Conservation (phyloP, 1,140 invertebrate species). For the Drosophila sturtevanti region DNA sequence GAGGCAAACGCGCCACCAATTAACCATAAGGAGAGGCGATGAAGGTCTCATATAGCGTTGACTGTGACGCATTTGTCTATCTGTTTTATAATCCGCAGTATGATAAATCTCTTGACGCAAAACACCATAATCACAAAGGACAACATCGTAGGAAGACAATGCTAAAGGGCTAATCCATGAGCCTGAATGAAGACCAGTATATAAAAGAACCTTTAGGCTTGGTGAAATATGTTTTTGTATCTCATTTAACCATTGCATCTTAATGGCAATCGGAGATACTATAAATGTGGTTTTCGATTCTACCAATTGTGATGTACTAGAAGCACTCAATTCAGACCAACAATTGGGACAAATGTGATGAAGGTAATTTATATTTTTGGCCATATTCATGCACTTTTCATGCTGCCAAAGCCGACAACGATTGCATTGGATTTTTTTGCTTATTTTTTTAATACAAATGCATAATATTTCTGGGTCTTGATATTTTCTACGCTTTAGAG, state of each 20-base stretch:
- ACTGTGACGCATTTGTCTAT: conserved; percentile 57
- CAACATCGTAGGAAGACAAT: conserved; percentile 88
- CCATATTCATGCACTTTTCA: conserved; percentile 39
- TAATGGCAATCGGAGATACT: conserved; percentile 88
- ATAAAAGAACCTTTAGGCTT: conserved; percentile 84
- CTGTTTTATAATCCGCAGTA: conserved; percentile 60
- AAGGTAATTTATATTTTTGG: neutral
- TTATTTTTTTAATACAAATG: conserved; percentile 28
- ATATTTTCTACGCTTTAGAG: conserved; percentile 29
- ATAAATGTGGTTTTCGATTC: conserved; percentile 88
- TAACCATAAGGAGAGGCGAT: conserved; percentile 86
- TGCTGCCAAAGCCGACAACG: conserved; percentile 66
- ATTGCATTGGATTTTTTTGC: conserved; percentile 35
- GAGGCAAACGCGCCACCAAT: conserved; percentile 91
- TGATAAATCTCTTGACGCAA: conserved; percentile 86
- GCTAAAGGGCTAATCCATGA: conserved; percentile 87
- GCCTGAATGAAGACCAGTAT: conserved; percentile 84
- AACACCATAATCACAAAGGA: conserved; percentile 89
- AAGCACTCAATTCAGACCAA: conserved; percentile 46
- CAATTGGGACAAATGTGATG: conserved; percentile 70
- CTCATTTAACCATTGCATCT: conserved; percentile 90
- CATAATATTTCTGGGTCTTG: conserved; percentile 40
- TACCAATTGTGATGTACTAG: conserved; percentile 63
- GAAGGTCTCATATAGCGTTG: conserved; percentile 77
- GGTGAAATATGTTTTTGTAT: conserved; percentile 86